phyloP scores from a whole-genome alignment of 2,797 vertebrate genomes.

The Gymnocypris eckloni region DNA sequence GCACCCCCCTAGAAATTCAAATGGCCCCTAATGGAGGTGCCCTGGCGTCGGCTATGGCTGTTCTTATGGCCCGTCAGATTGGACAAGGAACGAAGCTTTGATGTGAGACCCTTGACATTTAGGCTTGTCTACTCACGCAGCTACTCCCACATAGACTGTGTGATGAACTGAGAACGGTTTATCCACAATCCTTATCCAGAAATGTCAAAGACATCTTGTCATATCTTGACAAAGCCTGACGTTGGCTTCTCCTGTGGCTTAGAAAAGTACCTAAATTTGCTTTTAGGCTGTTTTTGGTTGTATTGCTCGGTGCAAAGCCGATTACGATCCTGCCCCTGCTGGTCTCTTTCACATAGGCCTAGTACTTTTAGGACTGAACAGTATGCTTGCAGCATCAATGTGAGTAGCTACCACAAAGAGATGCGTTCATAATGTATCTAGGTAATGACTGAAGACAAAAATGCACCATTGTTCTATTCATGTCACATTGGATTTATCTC shows the following conservation, averaged over 20 bases:
- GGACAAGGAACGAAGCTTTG: constrained; percentile 35
- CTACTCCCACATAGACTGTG: constrained; percentile 33
- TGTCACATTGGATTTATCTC: background rate
- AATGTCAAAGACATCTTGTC: constrained; percentile 50
- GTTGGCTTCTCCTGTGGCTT: constrained; percentile 13
- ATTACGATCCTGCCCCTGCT: background rate
- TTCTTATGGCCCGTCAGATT: constrained; percentile 20
- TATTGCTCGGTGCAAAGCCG: background rate
- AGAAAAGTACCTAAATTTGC: constrained; percentile 27
- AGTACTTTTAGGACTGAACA: background rate
- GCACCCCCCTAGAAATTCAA: too few species aligned
- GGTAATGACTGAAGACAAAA: background rate
- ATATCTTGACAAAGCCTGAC: constrained; percentile 16
- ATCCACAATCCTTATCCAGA: constrained; percentile 31
- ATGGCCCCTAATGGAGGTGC: too few species aligned
- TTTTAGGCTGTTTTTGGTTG: background rate
- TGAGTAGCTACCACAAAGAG: background rate
- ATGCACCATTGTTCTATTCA: background rate
- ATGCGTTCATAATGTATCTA: background rate
- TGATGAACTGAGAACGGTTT: constrained; percentile 38
- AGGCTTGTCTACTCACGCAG: constrained; percentile 34
- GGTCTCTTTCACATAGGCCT: background rate
- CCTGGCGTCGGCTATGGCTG: background rate
- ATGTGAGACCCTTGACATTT: constrained; percentile 59
- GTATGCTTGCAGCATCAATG: background rate